Base-by-base conservation (phyloP, 1,140 invertebrate species). In the Portunus trituberculatus region DNA sequence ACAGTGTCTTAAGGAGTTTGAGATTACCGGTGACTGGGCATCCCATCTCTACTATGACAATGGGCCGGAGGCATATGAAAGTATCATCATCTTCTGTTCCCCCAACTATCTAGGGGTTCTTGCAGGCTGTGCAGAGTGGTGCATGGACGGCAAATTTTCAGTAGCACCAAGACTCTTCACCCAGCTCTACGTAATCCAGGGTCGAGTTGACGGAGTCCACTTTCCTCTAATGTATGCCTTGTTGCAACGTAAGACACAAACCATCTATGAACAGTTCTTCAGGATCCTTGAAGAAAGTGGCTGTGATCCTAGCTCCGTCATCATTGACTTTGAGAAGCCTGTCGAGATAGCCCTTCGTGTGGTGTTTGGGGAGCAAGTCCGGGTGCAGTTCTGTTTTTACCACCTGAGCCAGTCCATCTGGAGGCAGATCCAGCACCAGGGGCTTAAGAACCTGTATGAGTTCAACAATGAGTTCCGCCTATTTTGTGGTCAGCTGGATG, bases 401-500 rank as follows among this genome's bases (percentile, higher is more conserved):
- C 91, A 76, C 91, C 91, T 92, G 29, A 83, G 8, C 59, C 91
- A 76, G 52, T 32, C 46, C 28, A 83, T 67, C 67, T 92, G 91
- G 91, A 29, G 91, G 31, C 46, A 92, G 59, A 92, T 92, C 29
- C 91, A 92, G 91, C 29, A 29, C n/a, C 59, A 67, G 46, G 67
- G 48, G 1, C 10, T 92, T 25, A 83, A 2, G 46, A 92, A 28
- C n/a, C 46, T 67, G 3, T 92, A 82, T 14, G n/a, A 92, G 48
- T 4, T 20, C 10, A 45, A 67, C 31, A 31, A 92, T 12, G 52
- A 76, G 4, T 92, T 92, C n/a, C 91, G 31, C 48, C n/a, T 67
- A 29, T 92, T 82, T 31, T 90, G 88, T 90, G 88, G 88, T 46
- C 88, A 90, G 88, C 8, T 90, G 88, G 29, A 90, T 90, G 88